Conservation (phyloP, 2,888 invertebrate species). For the Meteorus cinctellus region DNA sequence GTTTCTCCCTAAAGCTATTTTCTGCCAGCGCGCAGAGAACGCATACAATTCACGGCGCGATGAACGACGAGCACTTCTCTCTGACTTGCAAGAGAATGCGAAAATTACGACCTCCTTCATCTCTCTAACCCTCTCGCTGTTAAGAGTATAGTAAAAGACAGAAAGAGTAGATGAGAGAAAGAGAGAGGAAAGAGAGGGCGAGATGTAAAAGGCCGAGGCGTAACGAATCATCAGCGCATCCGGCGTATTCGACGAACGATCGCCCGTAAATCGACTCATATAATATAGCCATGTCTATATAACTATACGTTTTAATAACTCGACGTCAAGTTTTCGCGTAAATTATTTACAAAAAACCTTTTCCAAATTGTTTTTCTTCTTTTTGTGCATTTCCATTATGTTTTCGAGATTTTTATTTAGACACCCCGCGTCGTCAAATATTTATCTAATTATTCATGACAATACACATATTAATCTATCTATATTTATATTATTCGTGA, state of each 20-base stretch:
- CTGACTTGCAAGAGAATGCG: conserved; percentile 37
- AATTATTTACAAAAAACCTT: conserved; percentile 17
- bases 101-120: conserved; percentile 42
- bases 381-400: neutral
- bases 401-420: too few species aligned
- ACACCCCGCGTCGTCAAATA: too few species aligned
- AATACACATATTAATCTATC: too few species aligned
- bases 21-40: conserved; percentile 40
- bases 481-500: too few species aligned
- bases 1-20: conserved; percentile 40
- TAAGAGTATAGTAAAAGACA: conserved; percentile 22
- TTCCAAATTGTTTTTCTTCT: neutral
- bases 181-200: conserved; percentile 56
- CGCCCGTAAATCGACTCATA: conserved; percentile 61
- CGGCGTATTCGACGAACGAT: conserved; percentile 64
- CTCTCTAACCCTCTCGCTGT: conserved; percentile 19
- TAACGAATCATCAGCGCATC: conserved; percentile 48
- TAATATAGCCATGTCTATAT: conserved; percentile 26
- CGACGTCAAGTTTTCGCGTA: conserved; percentile 30
- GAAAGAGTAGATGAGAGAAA: conserved; percentile 46
- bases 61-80: conserved; percentile 44
- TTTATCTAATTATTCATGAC: too few species aligned
- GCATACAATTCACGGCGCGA: conserved; percentile 31
- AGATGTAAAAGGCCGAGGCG: conserved; percentile 51
- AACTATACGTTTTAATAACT: conserved; percentile 38